Percentiles rank a stretch among this genome's conserved stretches.
These are phyloP conservation scores for Mizuhopecten yessoensis DNA, from an alignment of 1,140 invertebrate species.

Conservation along the genomic window DNA sequence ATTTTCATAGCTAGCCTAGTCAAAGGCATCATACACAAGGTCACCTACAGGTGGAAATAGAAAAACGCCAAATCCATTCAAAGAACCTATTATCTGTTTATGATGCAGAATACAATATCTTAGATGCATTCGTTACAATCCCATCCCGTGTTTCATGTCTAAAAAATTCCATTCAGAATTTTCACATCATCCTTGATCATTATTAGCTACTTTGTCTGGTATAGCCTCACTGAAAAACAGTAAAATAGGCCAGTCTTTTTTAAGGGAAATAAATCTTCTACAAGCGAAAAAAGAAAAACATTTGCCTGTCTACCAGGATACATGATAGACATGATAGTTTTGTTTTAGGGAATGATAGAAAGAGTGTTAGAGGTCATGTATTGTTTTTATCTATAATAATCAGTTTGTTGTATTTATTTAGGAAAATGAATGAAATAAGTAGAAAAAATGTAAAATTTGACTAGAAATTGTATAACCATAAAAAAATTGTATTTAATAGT, in stretches of 20 bases:
- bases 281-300: not conserved
- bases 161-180: no score
- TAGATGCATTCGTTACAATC: no score
- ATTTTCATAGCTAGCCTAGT: no score
- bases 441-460: conserved; percentile 8
- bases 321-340: not conserved
- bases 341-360: not conserved
- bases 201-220: no score
- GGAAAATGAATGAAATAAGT: not conserved
- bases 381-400: not conserved
- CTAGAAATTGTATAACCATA: not conserved
- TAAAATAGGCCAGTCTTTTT: not conserved
- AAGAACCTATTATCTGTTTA: no score
- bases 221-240: no score
- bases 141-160: no score
- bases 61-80: no score
- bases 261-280: conserved; percentile 17
- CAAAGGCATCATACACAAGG: no score
- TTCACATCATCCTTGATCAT: no score
- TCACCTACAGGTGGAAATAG: no score
- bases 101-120: no score
- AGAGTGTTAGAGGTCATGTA: not conserved
- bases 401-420: not conserved
- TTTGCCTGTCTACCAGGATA: not conserved
- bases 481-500: not conserved